These are phyloP conservation scores for Chirona hameri DNA, from an alignment of 2,888 invertebrate species.

Conservation along the genomic window DNA sequence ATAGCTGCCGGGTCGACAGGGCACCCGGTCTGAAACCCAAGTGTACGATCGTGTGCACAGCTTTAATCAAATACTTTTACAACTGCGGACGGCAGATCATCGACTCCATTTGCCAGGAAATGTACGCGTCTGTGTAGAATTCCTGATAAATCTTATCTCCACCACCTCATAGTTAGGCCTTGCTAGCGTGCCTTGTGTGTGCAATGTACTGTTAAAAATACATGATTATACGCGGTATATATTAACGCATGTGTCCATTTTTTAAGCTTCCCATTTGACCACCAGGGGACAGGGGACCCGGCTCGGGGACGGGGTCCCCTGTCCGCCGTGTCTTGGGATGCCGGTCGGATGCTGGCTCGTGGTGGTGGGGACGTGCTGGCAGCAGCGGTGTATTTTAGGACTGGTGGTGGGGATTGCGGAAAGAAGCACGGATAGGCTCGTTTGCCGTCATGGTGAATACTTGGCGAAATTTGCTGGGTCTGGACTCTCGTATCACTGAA, in stretches of 20 bases:
- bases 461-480: too few species aligned
- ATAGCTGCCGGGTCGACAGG: not conserved
- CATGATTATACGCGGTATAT: conserved; percentile 6
- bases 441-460: too few species aligned
- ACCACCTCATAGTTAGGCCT: conserved; percentile 28
- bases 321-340: too few species aligned
- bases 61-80: conserved; percentile 25
- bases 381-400: too few species aligned
- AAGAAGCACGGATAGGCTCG: too few species aligned
- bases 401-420: too few species aligned
- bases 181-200: conserved; percentile 27
- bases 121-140: not conserved
- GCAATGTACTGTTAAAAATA: conserved; percentile 24
- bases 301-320: too few species aligned
- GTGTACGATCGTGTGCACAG: not conserved
- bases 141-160: conserved; percentile 2
- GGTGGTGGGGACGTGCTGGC: too few species aligned
- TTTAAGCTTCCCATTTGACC: too few species aligned
- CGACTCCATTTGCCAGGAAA: not conserved
- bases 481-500: too few species aligned
- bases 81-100: not conserved
- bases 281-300: too few species aligned
- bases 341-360: too few species aligned
- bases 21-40: not conserved
- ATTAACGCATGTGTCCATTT: not conserved